phyloP scores from a whole-genome alignment of 2,888 invertebrate genomes.

The Congeria kusceri region DNA sequence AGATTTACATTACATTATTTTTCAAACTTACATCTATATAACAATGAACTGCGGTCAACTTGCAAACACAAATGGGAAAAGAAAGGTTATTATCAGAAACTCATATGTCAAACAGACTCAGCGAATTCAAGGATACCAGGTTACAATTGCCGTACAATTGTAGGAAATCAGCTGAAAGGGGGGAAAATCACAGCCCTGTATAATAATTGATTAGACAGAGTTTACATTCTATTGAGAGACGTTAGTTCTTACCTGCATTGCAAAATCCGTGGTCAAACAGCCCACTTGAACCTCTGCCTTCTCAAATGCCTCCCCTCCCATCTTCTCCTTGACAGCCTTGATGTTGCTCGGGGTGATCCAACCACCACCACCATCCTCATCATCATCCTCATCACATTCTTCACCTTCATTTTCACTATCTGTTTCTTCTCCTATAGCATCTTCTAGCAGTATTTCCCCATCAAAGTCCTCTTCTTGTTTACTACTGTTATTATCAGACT shows the following conservation, averaged over 20 bases:
- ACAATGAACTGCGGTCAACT: too few relatives aligned
- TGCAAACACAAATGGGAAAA: too few relatives aligned
- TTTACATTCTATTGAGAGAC: too few relatives aligned
- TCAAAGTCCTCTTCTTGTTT: constrained; percentile 45
- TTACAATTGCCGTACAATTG: too few relatives aligned
- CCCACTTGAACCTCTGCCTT: constrained; percentile 89
- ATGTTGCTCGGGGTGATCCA: constrained; percentile 97
- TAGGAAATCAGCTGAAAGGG: too few relatives aligned
- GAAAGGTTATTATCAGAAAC: too few relatives aligned
- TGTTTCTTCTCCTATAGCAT: constrained; percentile 66
- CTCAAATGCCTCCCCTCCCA: constrained; percentile 86
- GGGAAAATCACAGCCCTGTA: too few relatives aligned
- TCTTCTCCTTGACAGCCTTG: constrained; percentile 90
- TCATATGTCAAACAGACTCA: too few relatives aligned
- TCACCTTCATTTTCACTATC: constrained; percentile 68
- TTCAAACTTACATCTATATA: too few relatives aligned
- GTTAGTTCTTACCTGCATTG: constrained; percentile 93
- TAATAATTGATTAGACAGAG: too few relatives aligned
- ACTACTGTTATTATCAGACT: constrained; percentile 63
- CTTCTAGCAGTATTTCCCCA: constrained; percentile 68
- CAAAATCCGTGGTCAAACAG: constrained; percentile 98
- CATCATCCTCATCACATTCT: constrained; percentile 87
- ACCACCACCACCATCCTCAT: constrained; percentile 86
- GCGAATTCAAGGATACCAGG: too few relatives aligned
- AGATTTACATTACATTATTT: too few relatives aligned